Evolutionary conservation across 2,888 invertebrate species (phyloP), one percentile per base, ranked within the genome.

Genomic region (Willowsia nigromaculata): DNA sequence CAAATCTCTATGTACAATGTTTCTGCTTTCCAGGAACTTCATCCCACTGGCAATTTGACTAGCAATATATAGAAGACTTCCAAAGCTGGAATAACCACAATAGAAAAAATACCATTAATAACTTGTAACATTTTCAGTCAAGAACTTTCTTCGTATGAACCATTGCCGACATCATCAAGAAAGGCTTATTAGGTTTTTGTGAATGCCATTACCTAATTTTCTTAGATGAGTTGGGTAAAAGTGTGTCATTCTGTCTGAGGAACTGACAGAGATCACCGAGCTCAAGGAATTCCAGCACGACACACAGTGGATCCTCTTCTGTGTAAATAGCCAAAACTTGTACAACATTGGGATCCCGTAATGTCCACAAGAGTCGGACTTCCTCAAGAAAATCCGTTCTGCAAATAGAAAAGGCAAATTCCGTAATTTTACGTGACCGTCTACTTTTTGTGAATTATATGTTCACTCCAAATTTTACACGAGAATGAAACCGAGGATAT

Each of bases 1-100:
- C 93, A 98, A 94, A 94, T 98, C 98, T 71, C 98, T 95, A 94
- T 98, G 98, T 76, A 98, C 98, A 94, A 98, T 98, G 94, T 97
- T 97, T 92, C 97, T 95, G 74, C 97, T 96, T 94, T 98, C 96
- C 93, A 98, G 94, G 94, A 98, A 98, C 93, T 96, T 96, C 97
- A 98, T 98, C 15, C 98, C 98, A 3, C 97, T 96, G 0, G 98
- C 97, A 91, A 98, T 96, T 94, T 98, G 97, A 84, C 96, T 95
- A 68, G 97, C 97, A 94, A 97, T 96, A 94, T 96, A 97, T 91
- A 97, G 95, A 93, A 97, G 95, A 94, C 96, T 96, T 47, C 90
- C 90, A 83, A 90, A 91, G 83, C 92, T 92, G 76, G 47, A 82
- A 9, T 15, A 59, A 68, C 68, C 15, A 65, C 27, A 30, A 33